phyloP scores from a whole-genome alignment of 2,797 vertebrate species.

The Macropus fuliginosus region DNA sequence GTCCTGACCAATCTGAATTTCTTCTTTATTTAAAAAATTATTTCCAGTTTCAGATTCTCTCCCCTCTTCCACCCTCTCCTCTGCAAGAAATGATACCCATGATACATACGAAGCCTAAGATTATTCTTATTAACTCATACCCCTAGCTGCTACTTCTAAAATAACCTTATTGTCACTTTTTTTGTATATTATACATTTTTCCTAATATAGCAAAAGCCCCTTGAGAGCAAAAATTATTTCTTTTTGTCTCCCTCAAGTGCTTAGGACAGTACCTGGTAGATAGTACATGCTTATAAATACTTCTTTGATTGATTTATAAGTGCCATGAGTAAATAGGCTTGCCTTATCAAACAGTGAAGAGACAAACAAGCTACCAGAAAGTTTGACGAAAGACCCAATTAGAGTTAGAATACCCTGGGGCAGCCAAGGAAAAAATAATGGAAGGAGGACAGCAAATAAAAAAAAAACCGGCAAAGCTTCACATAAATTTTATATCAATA shows the following conservation, averaged over 20 bases:
- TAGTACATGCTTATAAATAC: neutral
- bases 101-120: neutral
- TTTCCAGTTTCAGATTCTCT: neutral
- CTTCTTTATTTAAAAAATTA: neutral
- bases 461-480: neutral
- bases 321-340: neutral
- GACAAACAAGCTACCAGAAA: neutral
- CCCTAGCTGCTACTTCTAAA: neutral
- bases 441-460: neutral
- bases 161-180: no score
- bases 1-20: neutral
- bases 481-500: neutral
- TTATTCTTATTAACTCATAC: neutral
- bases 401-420: neutral
- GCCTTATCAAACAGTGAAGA: neutral
- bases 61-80: neutral
- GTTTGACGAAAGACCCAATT: neutral
- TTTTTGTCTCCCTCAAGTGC: neutral
- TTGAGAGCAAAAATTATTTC: neutral
- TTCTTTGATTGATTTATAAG: neutral
- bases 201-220: neutral
- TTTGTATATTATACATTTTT: neutral
- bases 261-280: neutral
- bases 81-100: neutral
- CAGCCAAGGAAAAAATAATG: neutral